phyloP scores from a whole-genome alignment of 2,888 invertebrate genomes.

The Ophraella communa region DNA sequence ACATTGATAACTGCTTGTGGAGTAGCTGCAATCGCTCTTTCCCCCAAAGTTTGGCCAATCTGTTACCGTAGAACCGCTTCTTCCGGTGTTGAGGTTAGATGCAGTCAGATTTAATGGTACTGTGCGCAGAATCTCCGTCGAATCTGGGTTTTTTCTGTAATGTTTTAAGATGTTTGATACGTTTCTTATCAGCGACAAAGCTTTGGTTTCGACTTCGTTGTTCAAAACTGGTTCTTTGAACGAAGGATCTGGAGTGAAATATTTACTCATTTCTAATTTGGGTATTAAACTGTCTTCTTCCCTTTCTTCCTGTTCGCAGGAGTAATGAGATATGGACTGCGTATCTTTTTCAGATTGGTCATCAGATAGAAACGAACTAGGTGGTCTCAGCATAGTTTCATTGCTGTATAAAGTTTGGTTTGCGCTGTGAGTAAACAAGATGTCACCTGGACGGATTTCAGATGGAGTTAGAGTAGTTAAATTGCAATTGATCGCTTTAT shows the following conservation, averaged over 20 bases:
- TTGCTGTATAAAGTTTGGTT: too few relatives aligned
- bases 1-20: constrained; percentile 22
- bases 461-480: too few relatives aligned
- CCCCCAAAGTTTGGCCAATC: neutral
- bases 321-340: constrained; percentile 13
- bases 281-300: constrained; percentile 28
- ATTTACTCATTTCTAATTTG: constrained; percentile 25
- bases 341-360: constrained; percentile 19
- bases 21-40: neutral
- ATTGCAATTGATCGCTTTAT: too few relatives aligned
- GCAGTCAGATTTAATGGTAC: neutral
- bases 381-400: too few relatives aligned
- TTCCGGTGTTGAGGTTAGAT: neutral
- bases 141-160: neutral
- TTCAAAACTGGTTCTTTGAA: neutral
- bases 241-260: constrained; percentile 15
- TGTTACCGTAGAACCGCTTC: neutral
- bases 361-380: too few relatives aligned
- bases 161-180: constrained; percentile 9
- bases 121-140: neutral
- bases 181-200: constrained; percentile 11
- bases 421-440: too few relatives aligned
- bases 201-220: constrained; percentile 12
- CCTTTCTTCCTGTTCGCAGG: constrained; percentile 24
- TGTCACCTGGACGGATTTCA: too few relatives aligned